Evolutionary conservation across 2,113 vertebrate genomes (phyloP).

Genomic region (Tapirus terrestris): DNA sequence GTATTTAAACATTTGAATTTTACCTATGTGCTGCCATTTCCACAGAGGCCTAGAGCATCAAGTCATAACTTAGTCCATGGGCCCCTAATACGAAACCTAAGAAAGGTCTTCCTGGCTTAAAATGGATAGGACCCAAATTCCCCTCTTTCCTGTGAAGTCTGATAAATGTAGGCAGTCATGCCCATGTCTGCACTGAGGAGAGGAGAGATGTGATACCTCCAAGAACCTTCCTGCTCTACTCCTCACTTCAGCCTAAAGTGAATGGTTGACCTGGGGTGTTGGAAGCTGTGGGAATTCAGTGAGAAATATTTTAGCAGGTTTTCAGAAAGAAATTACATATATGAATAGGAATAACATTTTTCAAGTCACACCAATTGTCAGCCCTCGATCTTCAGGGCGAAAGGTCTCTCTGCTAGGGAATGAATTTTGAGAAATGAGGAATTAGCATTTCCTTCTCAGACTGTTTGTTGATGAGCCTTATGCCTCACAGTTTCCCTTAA

Average conservation of each 20-base stretch:
- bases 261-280: neutral
- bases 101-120: neutral
- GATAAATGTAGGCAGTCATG: neutral
- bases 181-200: neutral
- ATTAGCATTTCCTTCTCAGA: neutral
- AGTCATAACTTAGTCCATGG: neutral
- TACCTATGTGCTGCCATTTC: neutral
- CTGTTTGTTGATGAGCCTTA: neutral
- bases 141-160: neutral
- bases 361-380: neutral
- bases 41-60: neutral
- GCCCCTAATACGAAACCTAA: neutral
- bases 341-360: slow-evolving; percentile 13
- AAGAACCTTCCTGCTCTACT: neutral
- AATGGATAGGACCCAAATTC: neutral
- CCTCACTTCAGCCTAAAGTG: neutral
- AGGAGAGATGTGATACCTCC: neutral
- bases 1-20: neutral
- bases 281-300: slow-evolving; percentile 32
- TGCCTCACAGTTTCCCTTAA: neutral
- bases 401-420: neutral
- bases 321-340: neutral
- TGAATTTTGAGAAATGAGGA: neutral
- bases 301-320: slow-evolving; percentile 56
- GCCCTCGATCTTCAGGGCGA: neutral